Evolutionary conservation across 64 coral and sea anemone genomes (phyloP).

Genomic region (Actinia tenebrosa): DNA sequence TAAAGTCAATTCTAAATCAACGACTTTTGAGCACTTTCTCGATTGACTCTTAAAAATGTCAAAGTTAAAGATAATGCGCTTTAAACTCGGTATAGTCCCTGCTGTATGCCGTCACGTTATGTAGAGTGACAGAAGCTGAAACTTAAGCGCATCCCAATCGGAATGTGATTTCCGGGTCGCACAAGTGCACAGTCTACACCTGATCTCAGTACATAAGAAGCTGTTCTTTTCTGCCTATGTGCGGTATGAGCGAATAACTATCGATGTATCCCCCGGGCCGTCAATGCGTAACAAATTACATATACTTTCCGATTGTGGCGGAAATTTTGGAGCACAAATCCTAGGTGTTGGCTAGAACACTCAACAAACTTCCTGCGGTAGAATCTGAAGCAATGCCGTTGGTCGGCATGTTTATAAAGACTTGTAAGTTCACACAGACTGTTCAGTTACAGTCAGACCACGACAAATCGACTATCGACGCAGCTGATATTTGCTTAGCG

Average conservation of each 20-base stretch:
- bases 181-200: constrained; percentile 5
- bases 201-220: not conserved
- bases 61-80: not conserved
- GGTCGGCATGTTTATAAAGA: constrained; percentile 17
- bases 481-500: not conserved
- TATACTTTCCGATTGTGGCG: constrained; percentile 6
- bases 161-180: constrained; percentile 5
- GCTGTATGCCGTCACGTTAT: not conserved
- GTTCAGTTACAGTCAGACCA: not conserved
- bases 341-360: not conserved
- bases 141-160: not conserved
- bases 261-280: constrained; percentile 5
- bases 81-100: not conserved
- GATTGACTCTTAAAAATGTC: not conserved
- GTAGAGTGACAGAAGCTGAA: not conserved
- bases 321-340: constrained; percentile 7
- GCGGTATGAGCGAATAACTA: constrained; percentile 6
- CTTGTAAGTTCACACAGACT: not conserved
- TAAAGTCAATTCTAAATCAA: not conserved
- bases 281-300: constrained; percentile 20
- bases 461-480: not conserved
- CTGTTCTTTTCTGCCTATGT: constrained; percentile 13
- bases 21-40: not conserved
- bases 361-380: constrained; percentile 20
- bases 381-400: not conserved